These are phyloP conservation scores for Poeciliopsis infans DNA, from an alignment of 2,797 vertebrate species.

Conservation along the genomic window DNA sequence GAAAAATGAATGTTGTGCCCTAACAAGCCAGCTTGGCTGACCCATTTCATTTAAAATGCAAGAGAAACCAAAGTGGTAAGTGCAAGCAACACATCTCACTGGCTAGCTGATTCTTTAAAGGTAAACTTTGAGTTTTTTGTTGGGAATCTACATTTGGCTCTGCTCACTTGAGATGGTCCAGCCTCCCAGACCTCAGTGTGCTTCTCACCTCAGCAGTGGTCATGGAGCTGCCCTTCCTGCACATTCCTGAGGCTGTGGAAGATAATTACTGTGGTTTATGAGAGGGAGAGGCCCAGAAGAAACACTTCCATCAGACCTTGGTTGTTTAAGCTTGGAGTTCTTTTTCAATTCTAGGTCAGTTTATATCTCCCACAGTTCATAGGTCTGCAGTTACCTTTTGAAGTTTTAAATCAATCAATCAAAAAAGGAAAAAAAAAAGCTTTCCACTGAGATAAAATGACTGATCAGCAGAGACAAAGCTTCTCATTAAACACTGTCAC, in stretches of 20 bases:
- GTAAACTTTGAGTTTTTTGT: conserved; percentile 29
- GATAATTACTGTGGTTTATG: conserved; percentile 80
- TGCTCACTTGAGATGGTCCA: conserved; percentile 45
- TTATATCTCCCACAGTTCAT: conserved; percentile 43
- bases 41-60: conserved; percentile 74
- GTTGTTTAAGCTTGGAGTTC: conserved; percentile 50
- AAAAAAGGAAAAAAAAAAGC: conserved; percentile 16
- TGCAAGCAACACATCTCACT: conserved; percentile 16
- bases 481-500: conserved; percentile 40
- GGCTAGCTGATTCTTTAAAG: conserved; percentile 38
- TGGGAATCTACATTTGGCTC: conserved; percentile 17
- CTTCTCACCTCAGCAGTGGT: conserved; percentile 76
- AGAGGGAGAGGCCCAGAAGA: conserved; percentile 74
- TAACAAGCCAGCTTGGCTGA: conserved; percentile 76
- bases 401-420: conserved; percentile 29
- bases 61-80: conserved; percentile 60
- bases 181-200: conserved; percentile 64
- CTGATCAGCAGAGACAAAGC: background rate
- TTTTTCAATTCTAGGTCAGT: conserved; percentile 38
- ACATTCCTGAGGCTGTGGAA: conserved; percentile 78
- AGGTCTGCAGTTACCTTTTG: conserved; percentile 41
- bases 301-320: conserved; percentile 71
- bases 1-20: conserved; percentile 72
- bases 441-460: background rate
- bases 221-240: conserved; percentile 76